These are phyloP conservation scores for Fopius arisanus DNA, from an alignment of 1,140 invertebrate genomes.

Conservation along the genomic window DNA sequence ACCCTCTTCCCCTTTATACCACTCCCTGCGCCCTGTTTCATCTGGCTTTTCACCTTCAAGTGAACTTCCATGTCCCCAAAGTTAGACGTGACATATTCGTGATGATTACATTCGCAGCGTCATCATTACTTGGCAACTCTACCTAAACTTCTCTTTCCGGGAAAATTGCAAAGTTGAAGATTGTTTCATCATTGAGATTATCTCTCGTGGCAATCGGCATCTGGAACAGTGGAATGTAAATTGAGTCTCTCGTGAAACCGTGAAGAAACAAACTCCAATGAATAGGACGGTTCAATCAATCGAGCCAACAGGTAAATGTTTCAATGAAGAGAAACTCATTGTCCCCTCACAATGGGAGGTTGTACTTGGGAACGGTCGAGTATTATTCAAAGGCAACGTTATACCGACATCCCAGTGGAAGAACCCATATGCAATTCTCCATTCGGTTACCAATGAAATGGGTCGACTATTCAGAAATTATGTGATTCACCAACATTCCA, in stretches of 20 bases:
- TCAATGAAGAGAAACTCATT: constrained; percentile 4
- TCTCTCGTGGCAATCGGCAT: not conserved
- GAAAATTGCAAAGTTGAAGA: too few species aligned
- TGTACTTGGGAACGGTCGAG: not conserved
- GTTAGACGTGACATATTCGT: too few species aligned
- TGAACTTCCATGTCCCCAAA: too few species aligned
- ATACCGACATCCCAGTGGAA: not conserved
- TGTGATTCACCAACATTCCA: not conserved
- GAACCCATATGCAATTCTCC: not conserved
- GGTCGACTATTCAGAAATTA: not conserved
- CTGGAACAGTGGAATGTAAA: not conserved
- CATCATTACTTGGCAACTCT: too few species aligned
- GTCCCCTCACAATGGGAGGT: not conserved
- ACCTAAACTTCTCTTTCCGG: too few species aligned
- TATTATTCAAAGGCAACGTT: constrained; percentile 1
- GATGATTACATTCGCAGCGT: too few species aligned
- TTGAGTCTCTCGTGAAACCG: not conserved
- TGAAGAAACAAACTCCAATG: not conserved
- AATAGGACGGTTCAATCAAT: not conserved
- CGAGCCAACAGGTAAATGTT: not conserved
- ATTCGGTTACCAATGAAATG: not conserved
- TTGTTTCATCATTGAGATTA: too few species aligned
- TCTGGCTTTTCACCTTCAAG: not conserved
- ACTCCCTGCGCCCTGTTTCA: not conserved
- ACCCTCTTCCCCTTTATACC: not conserved